Base-by-base conservation (phyloP, 2,888 invertebrate species). In the Dendrolimus houi region DNA sequence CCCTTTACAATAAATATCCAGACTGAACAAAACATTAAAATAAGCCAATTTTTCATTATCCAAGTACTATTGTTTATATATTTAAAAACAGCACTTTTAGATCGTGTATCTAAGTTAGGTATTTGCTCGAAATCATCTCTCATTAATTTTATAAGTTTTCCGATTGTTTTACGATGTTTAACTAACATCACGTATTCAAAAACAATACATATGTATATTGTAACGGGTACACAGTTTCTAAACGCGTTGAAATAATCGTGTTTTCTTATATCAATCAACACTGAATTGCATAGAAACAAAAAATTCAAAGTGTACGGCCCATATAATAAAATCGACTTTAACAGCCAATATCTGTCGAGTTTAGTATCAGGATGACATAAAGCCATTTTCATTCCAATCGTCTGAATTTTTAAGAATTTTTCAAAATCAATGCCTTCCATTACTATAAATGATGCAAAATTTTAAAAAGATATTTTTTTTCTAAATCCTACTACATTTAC, bases 311-410 rank as follows among this genome's bases (percentile, higher is more conserved):
- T 47, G 12, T 47, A 8, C 9, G 2, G 47, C 12, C 47, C 41
- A 29, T 59, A 52, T 12, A 59, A 29, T 7, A 57, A 3, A 7
- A 42, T 6, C 7, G 58, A 54, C 29, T 58, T 10, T 6, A 58
- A n/a, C 9, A 55, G 2, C 61, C 60, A 61, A n/a, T 54, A 60
- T 3, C 9, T 52, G 47, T 63, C 41, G 17, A 54, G 58, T 54
- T 56, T 41, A 6, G 59, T 42, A 17, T 54, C 56, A 9, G 61
- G 63, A 55, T 61, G 58, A 40, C 52, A 13, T 2, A 17, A 29
- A n/a, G 12, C 54, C 17, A 57, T 12, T 54, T 41, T 59, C 54
- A 57, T 41, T 0, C 53, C 53, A 1, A 54, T 40, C 8, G 55
- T 14, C 1, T 53, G 41, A n/a, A 54, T 29, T 14, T 57, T 54